Percentiles rank a stretch among this genome's conserved stretches.
Evolutionary conservation across 1,140 invertebrate species (phyloP).

Genomic region (Diachasmimorpha longicaudata): DNA sequence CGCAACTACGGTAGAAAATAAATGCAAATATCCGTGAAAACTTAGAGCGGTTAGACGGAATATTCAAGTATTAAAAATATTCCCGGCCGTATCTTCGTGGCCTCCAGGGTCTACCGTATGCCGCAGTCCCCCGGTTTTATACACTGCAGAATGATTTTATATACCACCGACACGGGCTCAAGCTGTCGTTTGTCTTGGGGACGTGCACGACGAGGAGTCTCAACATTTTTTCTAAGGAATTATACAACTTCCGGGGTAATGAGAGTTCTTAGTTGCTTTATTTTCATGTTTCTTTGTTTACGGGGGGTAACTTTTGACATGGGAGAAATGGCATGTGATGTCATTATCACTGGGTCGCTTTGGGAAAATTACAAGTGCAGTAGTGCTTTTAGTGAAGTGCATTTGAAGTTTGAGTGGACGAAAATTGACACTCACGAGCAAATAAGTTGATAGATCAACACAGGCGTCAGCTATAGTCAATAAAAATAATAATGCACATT

Average conservation of each 20-base stretch:
- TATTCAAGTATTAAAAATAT: conserved; percentile 27
- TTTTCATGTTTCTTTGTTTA: not conserved
- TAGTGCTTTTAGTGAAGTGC: too few relatives aligned
- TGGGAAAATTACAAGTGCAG: too few relatives aligned
- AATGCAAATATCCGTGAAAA: conserved; percentile 44
- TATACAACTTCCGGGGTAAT: not conserved
- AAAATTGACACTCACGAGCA: too few relatives aligned
- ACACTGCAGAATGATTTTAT: conserved; percentile 14
- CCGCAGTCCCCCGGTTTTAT: not conserved
- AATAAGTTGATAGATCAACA: too few relatives aligned
- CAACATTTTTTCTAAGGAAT: not conserved
- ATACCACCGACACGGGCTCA: conserved; percentile 32
- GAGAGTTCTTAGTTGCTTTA: not conserved
- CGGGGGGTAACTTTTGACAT: not conserved
- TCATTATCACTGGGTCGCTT: not conserved
- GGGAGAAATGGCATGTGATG: not conserved
- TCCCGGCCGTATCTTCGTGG: not conserved
- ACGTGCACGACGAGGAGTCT: not conserved
- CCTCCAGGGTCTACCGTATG: not conserved
- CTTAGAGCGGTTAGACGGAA: conserved; percentile 34
- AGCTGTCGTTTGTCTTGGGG: conserved; percentile 26
- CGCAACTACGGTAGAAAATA: conserved; percentile 19
- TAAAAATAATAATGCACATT: not conserved
- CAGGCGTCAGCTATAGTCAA: too few relatives aligned
- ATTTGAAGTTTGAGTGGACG: too few relatives aligned